A percentile compares a stretch with the other conserved stretches of the same genome.
Conservation (phyloP, 2,888 invertebrate species). For the Lordiphosa andalusiaca region DNA sequence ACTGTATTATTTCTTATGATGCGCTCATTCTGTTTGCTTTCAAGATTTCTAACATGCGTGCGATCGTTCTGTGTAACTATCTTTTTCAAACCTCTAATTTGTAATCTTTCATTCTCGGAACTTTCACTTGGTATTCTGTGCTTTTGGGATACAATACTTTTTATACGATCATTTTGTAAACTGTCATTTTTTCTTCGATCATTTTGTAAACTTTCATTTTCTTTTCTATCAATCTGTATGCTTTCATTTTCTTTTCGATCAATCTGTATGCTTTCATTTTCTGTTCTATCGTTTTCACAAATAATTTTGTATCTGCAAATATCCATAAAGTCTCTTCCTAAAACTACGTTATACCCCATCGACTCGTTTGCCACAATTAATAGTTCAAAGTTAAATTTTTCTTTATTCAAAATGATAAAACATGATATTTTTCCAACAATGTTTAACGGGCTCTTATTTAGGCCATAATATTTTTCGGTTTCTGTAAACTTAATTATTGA, state of each 20-base stretch:
- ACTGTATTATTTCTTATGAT: no score
- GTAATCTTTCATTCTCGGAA: no score
- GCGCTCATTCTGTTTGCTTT: no score
- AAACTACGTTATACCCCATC: neutral
- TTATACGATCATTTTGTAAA: neutral
- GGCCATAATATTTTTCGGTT: no score
- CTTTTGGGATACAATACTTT: no score
- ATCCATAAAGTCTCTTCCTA: neutral
- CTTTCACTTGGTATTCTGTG: neutral
- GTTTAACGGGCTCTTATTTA: no score
- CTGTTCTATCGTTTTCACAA: neutral
- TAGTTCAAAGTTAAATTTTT: neutral
- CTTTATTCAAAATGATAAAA: neutral
- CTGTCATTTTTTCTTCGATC: no score
- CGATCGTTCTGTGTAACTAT: no score
- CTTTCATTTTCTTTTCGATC: neutral
- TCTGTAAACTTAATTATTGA: no score
- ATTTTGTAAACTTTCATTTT: no score
- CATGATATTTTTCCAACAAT: neutral
- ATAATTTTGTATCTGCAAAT: neutral
- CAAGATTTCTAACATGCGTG: no score
- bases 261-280: neutral
- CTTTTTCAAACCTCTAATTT: no score
- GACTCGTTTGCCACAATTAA: neutral
- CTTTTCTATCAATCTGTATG: neutral